These are phyloP conservation scores for western clawed frog (Xenopus tropicalis) DNA, from an alignment of 2,113 vertebrate species.

Conservation along the genomic window DNA sequence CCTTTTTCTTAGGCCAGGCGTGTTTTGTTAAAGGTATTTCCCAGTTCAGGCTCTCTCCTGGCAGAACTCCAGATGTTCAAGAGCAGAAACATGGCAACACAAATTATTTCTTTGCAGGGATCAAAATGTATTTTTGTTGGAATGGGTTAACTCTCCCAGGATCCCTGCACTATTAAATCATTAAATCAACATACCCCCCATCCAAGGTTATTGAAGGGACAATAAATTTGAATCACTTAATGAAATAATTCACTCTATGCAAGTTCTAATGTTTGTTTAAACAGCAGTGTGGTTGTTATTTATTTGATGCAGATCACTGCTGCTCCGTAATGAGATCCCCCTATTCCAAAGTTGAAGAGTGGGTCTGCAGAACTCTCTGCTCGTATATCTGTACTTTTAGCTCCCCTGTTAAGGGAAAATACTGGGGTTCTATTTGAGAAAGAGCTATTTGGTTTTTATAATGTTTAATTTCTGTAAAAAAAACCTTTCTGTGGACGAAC, in stretches of 20 bases:
- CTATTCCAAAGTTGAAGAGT: too few species aligned
- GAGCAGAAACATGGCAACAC: slow-evolving; percentile 32
- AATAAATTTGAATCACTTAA: slow-evolving; percentile 25
- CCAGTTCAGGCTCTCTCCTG: slow-evolving; percentile 31
- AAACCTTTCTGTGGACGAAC: too few species aligned
- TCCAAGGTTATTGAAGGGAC: slow-evolving; percentile 41
- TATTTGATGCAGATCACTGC: neutral
- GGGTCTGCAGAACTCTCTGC: too few species aligned
- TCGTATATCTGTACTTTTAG: too few species aligned
- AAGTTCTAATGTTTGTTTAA: slow-evolving; percentile 21
- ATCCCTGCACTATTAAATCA: slow-evolving; percentile 34
- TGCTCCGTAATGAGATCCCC: too few species aligned
- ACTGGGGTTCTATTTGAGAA: too few species aligned
- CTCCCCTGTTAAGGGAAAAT: too few species aligned
- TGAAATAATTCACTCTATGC: slow-evolving; percentile 17
- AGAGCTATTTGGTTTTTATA: too few species aligned
- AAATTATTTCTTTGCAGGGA: slow-evolving; percentile 38
- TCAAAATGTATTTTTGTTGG: slow-evolving; percentile 43
- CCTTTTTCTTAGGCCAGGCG: slow-evolving; percentile 13
- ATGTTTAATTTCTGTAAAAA: too few species aligned
- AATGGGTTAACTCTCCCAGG: slow-evolving; percentile 40
- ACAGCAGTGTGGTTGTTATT: neutral
- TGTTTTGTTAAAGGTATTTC: slow-evolving; percentile 28
- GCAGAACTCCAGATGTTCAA: slow-evolving; percentile 20
- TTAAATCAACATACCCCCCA: slow-evolving; percentile 37